Base-by-base conservation (phyloP, 1,140 invertebrate genomes). In the Drosophila bifasciata region DNA sequence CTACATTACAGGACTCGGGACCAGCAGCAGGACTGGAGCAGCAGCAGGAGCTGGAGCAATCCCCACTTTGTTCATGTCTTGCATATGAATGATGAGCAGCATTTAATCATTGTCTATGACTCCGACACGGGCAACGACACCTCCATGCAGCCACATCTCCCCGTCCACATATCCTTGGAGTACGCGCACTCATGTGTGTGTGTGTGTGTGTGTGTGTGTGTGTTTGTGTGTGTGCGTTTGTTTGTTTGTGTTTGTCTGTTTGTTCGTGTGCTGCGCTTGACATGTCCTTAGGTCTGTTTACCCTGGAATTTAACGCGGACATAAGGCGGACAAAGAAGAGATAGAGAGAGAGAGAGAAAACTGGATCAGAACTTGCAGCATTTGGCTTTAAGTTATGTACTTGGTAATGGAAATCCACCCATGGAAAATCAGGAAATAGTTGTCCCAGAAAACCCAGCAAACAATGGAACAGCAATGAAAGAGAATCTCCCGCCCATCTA, bases 61-160 rank as follows among this genome's bases (percentile, higher is more conserved):
- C 48, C 16, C 39, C 16, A 5, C 9, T 23, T 16, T 3, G 11
- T 39, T 43, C 39, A 36, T 76, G 77, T 45, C 74, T 67, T 79
- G 83, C 81, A 86, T 88, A 86, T 86, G 81, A 86, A 88, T 86
- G 81, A 86, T 86, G 81, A 80, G 83, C 81, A 76, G 75, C 83
- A 88, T 86, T 86, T 88, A 86, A 86, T 86, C 83, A 83, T 88
- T 88, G 81, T 86, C 81, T 86, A 86, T 86, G 81, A 64, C 81
- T 71, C 83, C 83, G 75, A 75, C 81, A 86, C 83, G 73, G 81
- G 62, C 72, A 66, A 13, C 32, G 32, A 36, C 32, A 36, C 32
- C 32, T 36, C 32, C 60, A 63, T 64, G 55, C 61, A 68, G 62
- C 36, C 15, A 13, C 28, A 58, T 21, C 36, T 55, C 48, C 44